Evolutionary conservation across 1,140 invertebrate species (phyloP).

Genomic region (Drosophila baimaii): DNA sequence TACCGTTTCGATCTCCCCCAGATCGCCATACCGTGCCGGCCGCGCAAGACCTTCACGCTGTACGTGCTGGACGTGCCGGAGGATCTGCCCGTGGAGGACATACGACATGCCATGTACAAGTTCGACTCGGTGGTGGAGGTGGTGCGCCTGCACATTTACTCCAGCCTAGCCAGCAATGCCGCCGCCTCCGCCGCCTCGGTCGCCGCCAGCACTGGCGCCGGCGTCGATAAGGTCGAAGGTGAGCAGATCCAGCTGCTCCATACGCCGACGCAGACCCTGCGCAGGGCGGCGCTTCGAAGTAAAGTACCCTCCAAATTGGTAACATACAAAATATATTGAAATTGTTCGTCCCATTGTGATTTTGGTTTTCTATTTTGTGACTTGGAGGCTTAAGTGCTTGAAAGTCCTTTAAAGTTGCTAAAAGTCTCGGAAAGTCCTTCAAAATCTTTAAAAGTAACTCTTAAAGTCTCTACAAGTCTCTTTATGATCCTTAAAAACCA

Average conservation of each 20-base stretch:
- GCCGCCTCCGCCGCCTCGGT: slow-evolving; percentile 27
- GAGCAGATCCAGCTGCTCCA: slow-evolving; percentile 57
- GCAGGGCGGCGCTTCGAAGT: slow-evolving; percentile 73
- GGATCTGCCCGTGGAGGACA: slow-evolving; percentile 92
- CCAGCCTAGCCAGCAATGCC: slow-evolving; percentile 65
- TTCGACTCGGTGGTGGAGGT: slow-evolving; percentile 92
- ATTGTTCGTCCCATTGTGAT: neutral
- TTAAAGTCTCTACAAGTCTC: neutral
- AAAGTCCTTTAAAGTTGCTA: neutral
- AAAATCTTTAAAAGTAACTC: too few relatives aligned
- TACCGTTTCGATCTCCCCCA: slow-evolving; percentile 66
- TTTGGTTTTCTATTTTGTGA: neutral
- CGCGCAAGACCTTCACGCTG: slow-evolving; percentile 92
- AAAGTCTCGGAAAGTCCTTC: neutral
- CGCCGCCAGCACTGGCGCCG: slow-evolving; percentile 42
- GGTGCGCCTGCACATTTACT: slow-evolving; percentile 86
- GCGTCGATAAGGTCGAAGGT: slow-evolving; percentile 73
- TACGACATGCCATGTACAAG: slow-evolving; percentile 91
- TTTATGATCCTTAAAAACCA: too few relatives aligned
- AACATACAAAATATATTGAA: slow-evolving; percentile 21
- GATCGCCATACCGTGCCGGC: slow-evolving; percentile 92
- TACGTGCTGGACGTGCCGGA: slow-evolving; percentile 92
- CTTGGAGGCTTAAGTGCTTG: too few relatives aligned
- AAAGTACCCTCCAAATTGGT: slow-evolving; percentile 57
- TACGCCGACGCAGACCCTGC: slow-evolving; percentile 63